Evolutionary conservation across 2,797 vertebrate species (phyloP).

Genomic region (Fratercula arctica): DNA sequence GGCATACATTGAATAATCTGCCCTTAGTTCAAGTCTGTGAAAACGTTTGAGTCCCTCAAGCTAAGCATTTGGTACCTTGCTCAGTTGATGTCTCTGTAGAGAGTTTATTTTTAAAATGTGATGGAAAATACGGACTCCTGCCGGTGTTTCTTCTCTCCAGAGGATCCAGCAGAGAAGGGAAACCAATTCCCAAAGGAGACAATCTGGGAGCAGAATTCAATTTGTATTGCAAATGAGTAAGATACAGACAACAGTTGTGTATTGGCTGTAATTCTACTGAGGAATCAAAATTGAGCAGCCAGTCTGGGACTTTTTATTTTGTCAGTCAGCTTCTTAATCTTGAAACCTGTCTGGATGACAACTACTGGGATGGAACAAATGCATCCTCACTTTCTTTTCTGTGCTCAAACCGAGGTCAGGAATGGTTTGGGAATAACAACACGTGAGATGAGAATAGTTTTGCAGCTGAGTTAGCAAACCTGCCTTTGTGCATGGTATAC

Average conservation of each 20-base stretch:
- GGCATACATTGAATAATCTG: not conserved
- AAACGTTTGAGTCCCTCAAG: not conserved
- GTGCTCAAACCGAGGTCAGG: not conserved
- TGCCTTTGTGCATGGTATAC: fast-evolving
- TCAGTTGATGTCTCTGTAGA: not conserved
- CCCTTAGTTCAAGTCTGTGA: not conserved
- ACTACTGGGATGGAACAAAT: not conserved
- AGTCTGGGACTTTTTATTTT: not conserved
- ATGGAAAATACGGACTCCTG: not conserved
- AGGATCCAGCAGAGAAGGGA: not conserved
- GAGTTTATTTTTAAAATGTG: not conserved
- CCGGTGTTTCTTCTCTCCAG: not conserved
- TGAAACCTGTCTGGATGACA: not conserved
- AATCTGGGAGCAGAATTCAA: not conserved
- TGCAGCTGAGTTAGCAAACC: not conserved
- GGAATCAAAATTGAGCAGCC: not conserved
- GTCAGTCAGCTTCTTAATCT: not conserved
- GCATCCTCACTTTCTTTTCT: not conserved
- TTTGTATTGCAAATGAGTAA: not conserved
- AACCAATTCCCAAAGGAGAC: not conserved
- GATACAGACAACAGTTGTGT: not conserved
- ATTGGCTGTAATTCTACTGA: not conserved
- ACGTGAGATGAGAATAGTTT: not conserved
- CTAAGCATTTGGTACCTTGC: not conserved
- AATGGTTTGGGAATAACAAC: not conserved